These are phyloP conservation scores for Pseudorasbora parva DNA, from an alignment of 2,113 vertebrate genomes.

Conservation along the genomic window DNA sequence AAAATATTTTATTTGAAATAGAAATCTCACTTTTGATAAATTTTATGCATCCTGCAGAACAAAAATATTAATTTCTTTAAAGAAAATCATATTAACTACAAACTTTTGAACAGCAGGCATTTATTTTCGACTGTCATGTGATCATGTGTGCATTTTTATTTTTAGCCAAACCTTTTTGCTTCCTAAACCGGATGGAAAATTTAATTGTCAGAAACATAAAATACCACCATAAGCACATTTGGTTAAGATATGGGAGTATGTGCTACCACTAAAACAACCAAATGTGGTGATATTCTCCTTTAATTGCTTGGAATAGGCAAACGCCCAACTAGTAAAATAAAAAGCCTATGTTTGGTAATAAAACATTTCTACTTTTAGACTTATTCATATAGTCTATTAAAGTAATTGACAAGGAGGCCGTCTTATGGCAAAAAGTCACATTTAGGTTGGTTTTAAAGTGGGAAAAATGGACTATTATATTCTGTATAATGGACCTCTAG, in stretches of 20 bases:
- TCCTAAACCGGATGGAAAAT: too few species aligned
- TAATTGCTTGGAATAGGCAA: neutral
- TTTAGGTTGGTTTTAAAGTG: constrained; percentile 38
- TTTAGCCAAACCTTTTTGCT: too few species aligned
- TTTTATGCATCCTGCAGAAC: too few species aligned
- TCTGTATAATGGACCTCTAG: constrained; percentile 40
- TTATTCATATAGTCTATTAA: constrained; percentile 17
- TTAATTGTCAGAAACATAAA: too few species aligned
- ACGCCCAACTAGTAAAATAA: neutral
- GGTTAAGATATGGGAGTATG: neutral
- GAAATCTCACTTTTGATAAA: too few species aligned
- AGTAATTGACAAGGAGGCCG: neutral
- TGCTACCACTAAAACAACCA: neutral
- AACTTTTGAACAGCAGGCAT: too few species aligned
- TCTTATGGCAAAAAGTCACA: constrained; percentile 18
- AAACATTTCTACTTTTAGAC: neutral
- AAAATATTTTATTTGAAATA: too few species aligned
- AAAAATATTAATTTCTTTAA: too few species aligned
- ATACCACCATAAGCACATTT: neutral
- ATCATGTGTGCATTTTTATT: too few species aligned
- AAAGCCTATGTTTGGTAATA: neutral
- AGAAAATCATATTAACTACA: too few species aligned
- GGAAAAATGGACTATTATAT: constrained; percentile 45
- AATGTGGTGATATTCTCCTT: neutral
- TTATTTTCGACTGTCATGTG: too few species aligned